Conservation (phyloP, 2,888 invertebrate genomes). For the Cataglyphis rosenhaueri region DNA sequence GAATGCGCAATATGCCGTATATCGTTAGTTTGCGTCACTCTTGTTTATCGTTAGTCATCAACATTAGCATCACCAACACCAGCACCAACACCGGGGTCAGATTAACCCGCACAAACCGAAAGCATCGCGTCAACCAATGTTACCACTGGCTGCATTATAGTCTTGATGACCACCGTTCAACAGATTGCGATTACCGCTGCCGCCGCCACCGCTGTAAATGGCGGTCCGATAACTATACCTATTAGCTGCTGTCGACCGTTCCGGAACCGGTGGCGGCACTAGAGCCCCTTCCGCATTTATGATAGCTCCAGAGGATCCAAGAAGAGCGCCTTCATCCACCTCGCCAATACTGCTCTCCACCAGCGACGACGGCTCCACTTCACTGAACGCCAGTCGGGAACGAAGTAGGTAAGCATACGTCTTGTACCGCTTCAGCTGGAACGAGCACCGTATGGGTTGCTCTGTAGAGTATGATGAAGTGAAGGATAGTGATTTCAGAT, state of each 20-base stretch:
- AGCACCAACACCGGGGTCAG: constrained; percentile 71
- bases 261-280: constrained; percentile 88
- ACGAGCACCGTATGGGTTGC: constrained; percentile 19
- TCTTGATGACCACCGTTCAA: constrained; percentile 86
- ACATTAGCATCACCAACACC: constrained; percentile 32
- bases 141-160: constrained; percentile 84
- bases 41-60: constrained; percentile 35
- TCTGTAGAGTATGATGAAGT: constrained; percentile 37
- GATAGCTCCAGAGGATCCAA: constrained; percentile 71
- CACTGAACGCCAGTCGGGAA: constrained; percentile 88
- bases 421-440: constrained; percentile 93
- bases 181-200: constrained; percentile 85
- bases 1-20: constrained; percentile 11
- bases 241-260: constrained; percentile 87
- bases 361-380: constrained; percentile 87
- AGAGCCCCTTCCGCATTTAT: constrained; percentile 82
- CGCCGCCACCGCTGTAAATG: constrained; percentile 86
- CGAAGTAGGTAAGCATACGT: constrained; percentile 92
- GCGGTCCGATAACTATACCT: constrained; percentile 91
- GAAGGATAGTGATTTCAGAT: constrained; percentile 14
- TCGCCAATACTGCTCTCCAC: constrained; percentile 88
- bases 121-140: constrained; percentile 93
- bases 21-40: constrained; percentile 52
- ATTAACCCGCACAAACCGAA: constrained; percentile 92
- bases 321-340: constrained; percentile 85